Percentiles rank a stretch among this genome's conserved stretches.
Conservation (phyloP, 2,113 vertebrate species). For the Leptocoma aspasia region DNA sequence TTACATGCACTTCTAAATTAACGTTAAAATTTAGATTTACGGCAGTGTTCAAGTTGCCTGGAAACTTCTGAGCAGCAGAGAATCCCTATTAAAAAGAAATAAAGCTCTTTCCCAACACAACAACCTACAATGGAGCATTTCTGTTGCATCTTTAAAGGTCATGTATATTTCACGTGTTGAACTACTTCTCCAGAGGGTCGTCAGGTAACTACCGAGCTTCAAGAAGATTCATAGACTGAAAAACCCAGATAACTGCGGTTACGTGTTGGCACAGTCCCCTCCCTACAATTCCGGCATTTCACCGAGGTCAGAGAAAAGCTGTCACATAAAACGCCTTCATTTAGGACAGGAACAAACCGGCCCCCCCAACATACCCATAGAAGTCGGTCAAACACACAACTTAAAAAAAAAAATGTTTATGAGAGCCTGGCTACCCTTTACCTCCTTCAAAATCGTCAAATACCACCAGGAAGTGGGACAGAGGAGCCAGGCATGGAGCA, state of each 20-base stretch:
- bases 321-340: not conserved
- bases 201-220: not conserved
- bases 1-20: not conserved
- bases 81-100: not conserved
- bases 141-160: not conserved
- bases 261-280: not conserved
- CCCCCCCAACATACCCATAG: not conserved
- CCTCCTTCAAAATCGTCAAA: not conserved
- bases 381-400: not conserved
- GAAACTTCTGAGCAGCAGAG: slow-evolving; percentile 7
- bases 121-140: not conserved
- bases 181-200: not conserved
- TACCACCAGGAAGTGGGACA: not conserved
- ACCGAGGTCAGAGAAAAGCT: slow-evolving; percentile 17
- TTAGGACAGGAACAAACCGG: not conserved
- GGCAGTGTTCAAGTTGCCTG: slow-evolving; percentile 21
- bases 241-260: not conserved
- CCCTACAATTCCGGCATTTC: slow-evolving; percentile 25
- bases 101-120: not conserved
- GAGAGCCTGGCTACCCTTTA: not conserved
- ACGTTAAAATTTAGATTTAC: not conserved
- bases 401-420: not conserved
- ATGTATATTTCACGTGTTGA: not conserved
- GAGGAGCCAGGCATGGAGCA: not conserved
- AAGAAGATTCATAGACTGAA: not conserved